A percentile compares a stretch with the other conserved stretches of the same genome.
phyloP scores from a whole-genome alignment of 2,888 invertebrate genomes.

The Temnothorax ravouxi region DNA sequence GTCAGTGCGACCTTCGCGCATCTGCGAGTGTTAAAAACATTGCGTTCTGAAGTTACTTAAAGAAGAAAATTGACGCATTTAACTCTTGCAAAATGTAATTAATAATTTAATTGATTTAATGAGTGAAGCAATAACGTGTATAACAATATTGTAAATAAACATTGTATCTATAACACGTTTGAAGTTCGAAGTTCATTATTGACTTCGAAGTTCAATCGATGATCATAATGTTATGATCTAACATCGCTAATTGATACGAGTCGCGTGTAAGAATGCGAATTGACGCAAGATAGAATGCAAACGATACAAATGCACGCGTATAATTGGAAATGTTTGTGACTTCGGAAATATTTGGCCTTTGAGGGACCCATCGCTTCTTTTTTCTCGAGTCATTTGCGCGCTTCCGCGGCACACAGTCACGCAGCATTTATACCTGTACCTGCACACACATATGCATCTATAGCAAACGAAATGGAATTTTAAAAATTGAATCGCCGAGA shows the following conservation, averaged over 20 bases:
- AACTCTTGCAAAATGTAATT: background rate
- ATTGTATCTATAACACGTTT: background rate
- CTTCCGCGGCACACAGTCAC: background rate
- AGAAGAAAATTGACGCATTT: background rate
- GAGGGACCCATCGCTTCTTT: background rate
- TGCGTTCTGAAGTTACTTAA: background rate
- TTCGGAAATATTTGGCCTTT: conserved; percentile 22
- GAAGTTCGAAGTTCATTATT: background rate
- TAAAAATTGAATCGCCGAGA: conserved; percentile 56
- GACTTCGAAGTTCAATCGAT: background rate
- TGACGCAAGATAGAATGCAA: background rate
- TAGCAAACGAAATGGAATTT: conserved; percentile 55
- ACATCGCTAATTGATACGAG: background rate
- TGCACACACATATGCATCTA: conserved; percentile 1
- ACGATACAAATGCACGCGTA: conserved; percentile 11
- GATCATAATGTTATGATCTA: background rate
- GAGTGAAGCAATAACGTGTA: background rate
- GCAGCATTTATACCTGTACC: background rate
- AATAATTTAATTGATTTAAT: background rate
- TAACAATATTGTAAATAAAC: background rate
- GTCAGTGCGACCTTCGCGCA: background rate
- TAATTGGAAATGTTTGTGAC: conserved; percentile 15
- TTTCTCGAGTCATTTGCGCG: conserved; percentile 5
- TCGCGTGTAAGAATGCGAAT: background rate
- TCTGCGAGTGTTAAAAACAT: background rate